Base-by-base conservation (phyloP, 1,140 invertebrate species). In the Lethocerus indicus region DNA sequence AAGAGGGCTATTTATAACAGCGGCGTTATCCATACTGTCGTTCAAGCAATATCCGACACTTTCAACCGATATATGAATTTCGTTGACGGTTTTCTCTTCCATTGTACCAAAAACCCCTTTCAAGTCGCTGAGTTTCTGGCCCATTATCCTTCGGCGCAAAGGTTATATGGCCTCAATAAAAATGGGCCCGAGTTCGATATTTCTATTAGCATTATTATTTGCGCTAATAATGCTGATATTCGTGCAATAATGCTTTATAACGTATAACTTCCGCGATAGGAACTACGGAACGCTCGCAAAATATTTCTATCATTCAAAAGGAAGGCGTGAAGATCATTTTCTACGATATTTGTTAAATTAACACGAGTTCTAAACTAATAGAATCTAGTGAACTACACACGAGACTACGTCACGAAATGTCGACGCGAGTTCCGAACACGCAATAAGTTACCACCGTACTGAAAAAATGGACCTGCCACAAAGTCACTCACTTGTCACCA, bases 91-190 rank as follows among this genome's bases (percentile, higher is more conserved):
- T 52, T 51, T 52, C 27, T 54, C 55, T 49, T 59, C 57, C 57
- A 60, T 59, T 46, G 36, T 52, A 47, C 52, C 54, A 51, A 57
- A 56, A 35, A 56, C 46, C 35, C 57, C 51, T 54, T 54, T 58
- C 18, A 58, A 50, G 32, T 60, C 57, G 47, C 58, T 58, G 21
- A 59, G 53, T 44, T 56, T 58, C 45, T 60, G 58, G 53, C 58
- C 59, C 59, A 59, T 59, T 57, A 57, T 57, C 40, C 51, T 28
- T n/a, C 18, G 2, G 28, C 9, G 26, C 37, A 48, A 7, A 48
- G 14, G 16, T 23, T 16, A 37, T 2, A 5, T 14, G 23, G 28
- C 28, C 36, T 48, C 23, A 42, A 25, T n/a, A n/a, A n/a, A n/a
- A n/a, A 39, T 18, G 13, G 36, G 36, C 16, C 13, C 16, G 21